phyloP scores from a whole-genome alignment of 1,140 invertebrate genomes.

The Hycleus cichorii region DNA sequence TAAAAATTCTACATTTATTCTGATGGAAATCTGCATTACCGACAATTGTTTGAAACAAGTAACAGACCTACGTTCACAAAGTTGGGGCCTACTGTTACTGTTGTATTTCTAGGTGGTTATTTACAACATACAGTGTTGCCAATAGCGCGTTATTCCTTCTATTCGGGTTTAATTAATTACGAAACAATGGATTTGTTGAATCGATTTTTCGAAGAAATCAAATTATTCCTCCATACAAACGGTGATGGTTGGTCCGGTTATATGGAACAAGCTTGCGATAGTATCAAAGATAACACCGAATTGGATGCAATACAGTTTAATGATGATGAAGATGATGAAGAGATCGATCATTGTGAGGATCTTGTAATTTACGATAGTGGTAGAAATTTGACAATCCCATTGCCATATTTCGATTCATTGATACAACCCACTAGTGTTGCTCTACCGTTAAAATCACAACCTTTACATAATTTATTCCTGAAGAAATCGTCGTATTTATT shows the following conservation, averaged over 20 bases:
- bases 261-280: neutral
- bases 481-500: conserved; percentile 47
- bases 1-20: no score
- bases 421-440: conserved; percentile 43
- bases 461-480: conserved; percentile 46
- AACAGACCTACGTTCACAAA: neutral
- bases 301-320: neutral
- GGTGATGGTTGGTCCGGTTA: conserved; percentile 48
- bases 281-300: neutral
- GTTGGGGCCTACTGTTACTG: no score
- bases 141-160: conserved; percentile 49
- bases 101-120: conserved; percentile 43
- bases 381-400: conserved; percentile 29
- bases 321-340: neutral
- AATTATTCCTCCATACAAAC: conserved; percentile 47
- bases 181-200: conserved; percentile 45
- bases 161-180: conserved; percentile 52
- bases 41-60: neutral
- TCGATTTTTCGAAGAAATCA: conserved; percentile 48
- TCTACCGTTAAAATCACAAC: conserved; percentile 42
- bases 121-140: conserved; percentile 49
- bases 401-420: conserved; percentile 47
- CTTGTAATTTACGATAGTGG: neutral
- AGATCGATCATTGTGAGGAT: conserved; percentile 29
- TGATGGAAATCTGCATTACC: neutral